Base-by-base conservation (phyloP, 2,888 invertebrate species). In the Platypus cylindrus region DNA sequence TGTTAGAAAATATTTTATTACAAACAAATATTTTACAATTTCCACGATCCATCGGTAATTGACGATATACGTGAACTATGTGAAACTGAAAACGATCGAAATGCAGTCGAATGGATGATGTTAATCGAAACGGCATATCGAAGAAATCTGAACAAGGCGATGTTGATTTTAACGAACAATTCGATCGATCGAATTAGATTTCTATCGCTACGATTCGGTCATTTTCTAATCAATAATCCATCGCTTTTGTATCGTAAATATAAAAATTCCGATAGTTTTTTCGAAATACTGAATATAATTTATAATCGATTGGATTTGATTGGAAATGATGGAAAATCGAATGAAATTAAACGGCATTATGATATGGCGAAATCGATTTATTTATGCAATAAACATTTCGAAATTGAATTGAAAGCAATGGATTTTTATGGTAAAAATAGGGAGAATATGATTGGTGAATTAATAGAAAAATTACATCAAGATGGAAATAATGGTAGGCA, bases 31-130 rank as follows among this genome's bases (percentile, higher is more conserved):
- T 15, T 43, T 9, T 40, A 37, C 14, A n/a, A n/a, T 30, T 11
- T 30, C 17, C 32, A 29, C 12, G n/a, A 13, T 20, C 17, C 18
- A 26, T 32, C 27, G 24, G 33, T 36, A 3, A 12, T 43, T 16
- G 28, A 40, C 13, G 43, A 43, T 30, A 40, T 43, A 20, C 37
- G 32, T 20, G 14, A 24, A 12, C 16, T 41, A 15, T 37, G 36
- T 27, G 11, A 8, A 15, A 28, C 38, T 27, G 31, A 41, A n/a
- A 11, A 38, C n/a, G 31, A 27, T 5, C 18, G 22, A 17, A 11
- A 33, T 7, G 13, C 22, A 18, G 31, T 30, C 14, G 36, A 38
- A 13, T 13, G 17, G n/a, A n/a, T n/a, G n/a, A n/a, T n/a, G n/a
- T n/a, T n/a, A n/a, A n/a, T n/a, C n/a, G n/a, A n/a, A n/a, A n/a